phyloP scores from a whole-genome alignment of 2,797 vertebrate species.

The Monodelphis domestica region DNA sequence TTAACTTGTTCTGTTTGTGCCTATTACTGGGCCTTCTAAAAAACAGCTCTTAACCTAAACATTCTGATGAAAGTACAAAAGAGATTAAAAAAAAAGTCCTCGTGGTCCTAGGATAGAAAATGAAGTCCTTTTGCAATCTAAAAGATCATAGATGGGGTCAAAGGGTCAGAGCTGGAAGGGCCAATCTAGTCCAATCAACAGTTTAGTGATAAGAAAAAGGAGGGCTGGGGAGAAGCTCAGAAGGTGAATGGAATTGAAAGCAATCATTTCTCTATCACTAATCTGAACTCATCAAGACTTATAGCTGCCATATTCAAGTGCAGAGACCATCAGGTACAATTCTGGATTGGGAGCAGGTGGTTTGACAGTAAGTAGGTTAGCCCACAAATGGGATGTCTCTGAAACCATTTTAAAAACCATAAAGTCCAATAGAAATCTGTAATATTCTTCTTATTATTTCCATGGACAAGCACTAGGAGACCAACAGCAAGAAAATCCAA shows the following conservation, averaged over 20 bases:
- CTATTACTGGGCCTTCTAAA: background rate
- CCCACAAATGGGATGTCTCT: background rate
- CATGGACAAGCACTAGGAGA: background rate
- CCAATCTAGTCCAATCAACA: background rate
- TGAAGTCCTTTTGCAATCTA: background rate
- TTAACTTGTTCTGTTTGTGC: too few species aligned
- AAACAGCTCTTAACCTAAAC: background rate
- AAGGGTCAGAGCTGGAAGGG: background rate
- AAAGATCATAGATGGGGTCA: background rate
- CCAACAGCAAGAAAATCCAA: background rate
- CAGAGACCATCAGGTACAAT: background rate
- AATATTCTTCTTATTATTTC: background rate
- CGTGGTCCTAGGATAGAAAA: background rate
- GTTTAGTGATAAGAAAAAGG: background rate
- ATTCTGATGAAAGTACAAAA: background rate
- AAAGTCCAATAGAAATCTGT: background rate
- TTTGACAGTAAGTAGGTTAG: background rate
- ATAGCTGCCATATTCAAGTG: background rate
- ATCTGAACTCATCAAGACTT: background rate
- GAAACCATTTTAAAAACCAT: background rate
- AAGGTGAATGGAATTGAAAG: background rate
- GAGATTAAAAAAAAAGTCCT: background rate
- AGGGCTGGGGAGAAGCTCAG: background rate
- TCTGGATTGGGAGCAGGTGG: background rate
- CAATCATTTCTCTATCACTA: background rate